These are phyloP conservation scores for Megalops cyprinoides DNA, from an alignment of 2,797 vertebrate genomes.

Conservation along the genomic window DNA sequence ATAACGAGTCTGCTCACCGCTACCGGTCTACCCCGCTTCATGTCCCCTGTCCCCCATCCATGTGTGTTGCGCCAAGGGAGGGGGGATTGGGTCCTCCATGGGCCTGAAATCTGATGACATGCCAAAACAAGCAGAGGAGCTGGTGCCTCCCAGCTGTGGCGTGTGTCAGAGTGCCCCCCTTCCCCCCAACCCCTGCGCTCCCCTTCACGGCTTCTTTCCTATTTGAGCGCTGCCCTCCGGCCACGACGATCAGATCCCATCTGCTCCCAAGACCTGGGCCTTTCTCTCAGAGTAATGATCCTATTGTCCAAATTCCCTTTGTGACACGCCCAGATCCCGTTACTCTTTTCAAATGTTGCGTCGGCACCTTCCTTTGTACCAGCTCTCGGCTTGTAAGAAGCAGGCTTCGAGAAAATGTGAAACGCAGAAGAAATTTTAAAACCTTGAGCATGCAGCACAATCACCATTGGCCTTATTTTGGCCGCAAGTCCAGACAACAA, in stretches of 20 bases:
- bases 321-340: slow-evolving; percentile 68
- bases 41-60: slow-evolving; percentile 57
- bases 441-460: too few relatives aligned
- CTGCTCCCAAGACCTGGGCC: slow-evolving; percentile 62
- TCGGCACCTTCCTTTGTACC: slow-evolving; percentile 57
- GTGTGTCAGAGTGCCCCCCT: slow-evolving; percentile 72
- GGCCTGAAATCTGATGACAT: slow-evolving; percentile 75
- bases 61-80: slow-evolving; percentile 48
- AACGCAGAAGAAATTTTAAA: background rate
- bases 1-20: background rate
- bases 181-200: slow-evolving; percentile 73
- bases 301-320: slow-evolving; percentile 65
- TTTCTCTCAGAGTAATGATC: slow-evolving; percentile 67
- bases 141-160: slow-evolving; percentile 63
- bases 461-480: background rate
- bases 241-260: slow-evolving; percentile 68
- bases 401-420: background rate
- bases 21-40: slow-evolving; percentile 55
- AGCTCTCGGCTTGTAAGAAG: background rate
- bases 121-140: slow-evolving; percentile 69
- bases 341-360: slow-evolving; percentile 72
- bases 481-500: background rate
- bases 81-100: slow-evolving; percentile 64
- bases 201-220: slow-evolving; percentile 41
- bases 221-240: slow-evolving; percentile 52